A percentile compares a stretch with the other conserved stretches of the same genome.
phyloP scores from a whole-genome alignment of 2,113 vertebrate species.

The Globicephala melas region DNA sequence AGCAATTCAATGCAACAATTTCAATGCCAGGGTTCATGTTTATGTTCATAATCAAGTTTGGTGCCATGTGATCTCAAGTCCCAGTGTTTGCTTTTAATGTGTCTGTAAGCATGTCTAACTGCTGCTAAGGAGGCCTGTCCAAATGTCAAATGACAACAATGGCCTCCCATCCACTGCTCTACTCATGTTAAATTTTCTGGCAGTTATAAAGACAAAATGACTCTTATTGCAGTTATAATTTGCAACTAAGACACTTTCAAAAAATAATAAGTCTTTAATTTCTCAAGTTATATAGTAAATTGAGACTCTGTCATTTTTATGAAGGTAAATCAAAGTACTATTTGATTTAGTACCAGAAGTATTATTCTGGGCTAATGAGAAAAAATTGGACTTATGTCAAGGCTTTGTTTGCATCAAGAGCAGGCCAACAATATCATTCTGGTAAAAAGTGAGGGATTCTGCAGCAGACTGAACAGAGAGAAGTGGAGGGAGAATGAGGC shows the following conservation, averaged over 20 bases:
- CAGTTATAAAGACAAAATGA: neutral
- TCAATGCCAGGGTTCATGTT: neutral
- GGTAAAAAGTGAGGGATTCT: neutral
- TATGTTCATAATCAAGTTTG: neutral
- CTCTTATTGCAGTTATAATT: neutral
- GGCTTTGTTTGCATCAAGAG: neutral
- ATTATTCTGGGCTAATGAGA: neutral
- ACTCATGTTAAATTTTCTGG: neutral
- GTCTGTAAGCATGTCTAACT: neutral
- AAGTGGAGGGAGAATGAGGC: neutral
- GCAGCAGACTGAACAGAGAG: neutral
- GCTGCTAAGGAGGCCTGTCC: neutral
- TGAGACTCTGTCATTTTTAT: neutral
- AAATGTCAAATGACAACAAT: neutral
- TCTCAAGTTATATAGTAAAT: neutral
- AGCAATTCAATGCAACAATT: neutral
- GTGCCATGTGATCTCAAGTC: neutral
- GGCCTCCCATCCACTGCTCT: neutral
- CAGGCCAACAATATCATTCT: neutral
- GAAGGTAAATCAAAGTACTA: neutral
- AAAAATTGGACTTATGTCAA: neutral
- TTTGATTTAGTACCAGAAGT: neutral
- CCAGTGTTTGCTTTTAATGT: neutral
- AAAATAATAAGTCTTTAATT: neutral
- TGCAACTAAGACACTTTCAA: neutral